These are phyloP conservation scores for Cacoxenus indagator DNA, from an alignment of 2,888 invertebrate genomes.

Conservation along the genomic window DNA sequence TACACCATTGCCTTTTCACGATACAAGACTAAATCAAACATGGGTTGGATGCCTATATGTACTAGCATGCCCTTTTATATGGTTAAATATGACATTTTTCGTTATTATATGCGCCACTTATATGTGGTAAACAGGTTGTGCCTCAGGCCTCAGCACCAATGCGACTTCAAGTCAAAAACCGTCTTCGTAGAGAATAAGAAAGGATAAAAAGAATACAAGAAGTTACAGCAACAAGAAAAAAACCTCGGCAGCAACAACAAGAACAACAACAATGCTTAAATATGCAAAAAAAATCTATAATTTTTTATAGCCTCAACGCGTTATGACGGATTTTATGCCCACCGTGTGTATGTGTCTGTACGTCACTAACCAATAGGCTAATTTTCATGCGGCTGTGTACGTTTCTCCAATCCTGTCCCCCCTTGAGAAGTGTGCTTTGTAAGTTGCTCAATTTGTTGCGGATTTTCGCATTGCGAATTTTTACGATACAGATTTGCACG, in stretches of 20 bases:
- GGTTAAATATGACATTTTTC: conserved; percentile 55
- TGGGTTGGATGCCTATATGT: too few species aligned
- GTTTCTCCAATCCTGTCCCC: background rate
- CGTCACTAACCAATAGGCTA: conserved; percentile 7
- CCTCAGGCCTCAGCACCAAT: background rate
- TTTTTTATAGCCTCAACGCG: conserved; percentile 50
- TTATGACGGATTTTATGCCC: conserved; percentile 32
- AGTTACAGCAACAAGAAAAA: background rate
- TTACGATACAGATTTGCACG: conserved; percentile 59
- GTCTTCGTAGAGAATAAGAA: conserved; percentile 14
- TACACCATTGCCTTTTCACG: too few species aligned
- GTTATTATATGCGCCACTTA: conserved; percentile 55
- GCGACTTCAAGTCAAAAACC: background rate
- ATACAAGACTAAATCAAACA: too few species aligned
- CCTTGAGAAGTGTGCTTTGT: too few species aligned
- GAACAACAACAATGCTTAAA: conserved; percentile 41
- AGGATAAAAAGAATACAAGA: background rate
- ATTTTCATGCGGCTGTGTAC: background rate
- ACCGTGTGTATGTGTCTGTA: conserved; percentile 21
- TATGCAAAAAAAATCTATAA: conserved; percentile 61
- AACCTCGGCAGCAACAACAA: background rate
- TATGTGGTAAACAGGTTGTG: conserved; percentile 26
- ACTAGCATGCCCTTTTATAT: conserved; percentile 14
- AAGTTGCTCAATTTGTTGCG: conserved; percentile 51
- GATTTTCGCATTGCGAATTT: conserved; percentile 49